Base-by-base conservation (phyloP, 2,113 vertebrate genomes). In the Scalopus aquaticus region DNA sequence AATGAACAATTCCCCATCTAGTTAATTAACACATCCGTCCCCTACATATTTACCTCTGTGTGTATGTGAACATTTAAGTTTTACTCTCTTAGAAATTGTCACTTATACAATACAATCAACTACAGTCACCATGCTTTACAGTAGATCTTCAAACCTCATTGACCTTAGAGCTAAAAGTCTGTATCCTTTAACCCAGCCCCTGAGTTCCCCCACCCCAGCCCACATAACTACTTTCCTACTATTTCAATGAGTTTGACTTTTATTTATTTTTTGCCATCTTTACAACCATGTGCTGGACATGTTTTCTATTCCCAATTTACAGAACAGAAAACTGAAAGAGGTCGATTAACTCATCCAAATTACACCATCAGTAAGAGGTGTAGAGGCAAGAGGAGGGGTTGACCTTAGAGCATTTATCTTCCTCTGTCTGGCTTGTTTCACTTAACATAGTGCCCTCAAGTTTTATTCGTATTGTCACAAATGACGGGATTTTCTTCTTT, bases 381-480 rank as follows among this genome's bases (percentile, higher is more conserved):
- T 73, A 7, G 44, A 5, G 17, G 26, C 0, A 12, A 9, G 6
- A 9, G 0, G 1, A 39, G 15, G 1, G 49, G 19, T 13, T 26
- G 3, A 37, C 12, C 49, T 9, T 13, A 51, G 12, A 65, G 24
- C 16, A 76, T 84, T 67, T 77, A 10, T 77, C 39, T 86, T 37
- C 74, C 10, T 85, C 49, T 92, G 32, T 35, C 30, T 78, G 39
- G 26, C 9, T 77, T 78, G 58, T 70, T 78, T 78, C 42, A 32
- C 30, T 92, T 67, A 64, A 9, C 44, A 44, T 44, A 44, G 9
- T 44, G 44, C 44, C 44, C 44, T 44, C 44, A 44, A 44, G 44
- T 44, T 44, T 9, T 44, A 44, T 44, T 6, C 44, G 9, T 44
- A 44, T 9, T 44, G 44, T 44, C 44, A 44, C 44, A 44, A 44